phyloP scores from a whole-genome alignment of 2,113 vertebrate genomes.

The Prietella phreatophila region DNA sequence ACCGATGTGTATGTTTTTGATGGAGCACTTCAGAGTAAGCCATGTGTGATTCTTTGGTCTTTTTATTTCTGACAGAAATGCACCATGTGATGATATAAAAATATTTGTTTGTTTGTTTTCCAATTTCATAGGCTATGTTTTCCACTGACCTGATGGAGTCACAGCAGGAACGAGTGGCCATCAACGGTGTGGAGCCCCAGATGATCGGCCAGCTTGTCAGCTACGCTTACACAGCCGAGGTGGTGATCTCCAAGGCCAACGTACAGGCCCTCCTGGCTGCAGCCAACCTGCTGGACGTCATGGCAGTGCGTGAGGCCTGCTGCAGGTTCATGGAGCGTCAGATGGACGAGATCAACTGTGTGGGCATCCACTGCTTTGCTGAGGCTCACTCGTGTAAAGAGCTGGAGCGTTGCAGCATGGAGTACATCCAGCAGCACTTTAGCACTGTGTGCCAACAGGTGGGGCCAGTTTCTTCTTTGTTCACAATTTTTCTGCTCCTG shows the following conservation, averaged over 20 bases:
- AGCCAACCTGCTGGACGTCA: conserved; percentile 77
- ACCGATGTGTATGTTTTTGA: background rate
- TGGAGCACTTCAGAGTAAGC: background rate
- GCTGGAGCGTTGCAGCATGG: conserved; percentile 75
- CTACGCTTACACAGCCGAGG: conserved; percentile 77
- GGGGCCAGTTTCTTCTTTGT: background rate
- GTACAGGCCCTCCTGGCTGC: conserved; percentile 79
- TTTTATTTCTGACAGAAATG: background rate
- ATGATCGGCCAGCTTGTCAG: conserved; percentile 79
- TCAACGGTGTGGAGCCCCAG: conserved; percentile 78
- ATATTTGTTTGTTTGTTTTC: background rate
- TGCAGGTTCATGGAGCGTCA: conserved; percentile 77
- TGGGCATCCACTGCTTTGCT: conserved; percentile 79
- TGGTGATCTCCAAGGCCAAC: conserved; percentile 76
- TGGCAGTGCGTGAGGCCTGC: conserved; percentile 76
- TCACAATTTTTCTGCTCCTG: background rate
- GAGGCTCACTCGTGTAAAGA: conserved; percentile 75
- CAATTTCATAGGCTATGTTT: conserved; percentile 72
- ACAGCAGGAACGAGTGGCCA: conserved; percentile 76
- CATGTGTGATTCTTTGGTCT: background rate
- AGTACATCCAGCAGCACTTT: conserved; percentile 77
- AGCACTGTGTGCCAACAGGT: conserved; percentile 72
- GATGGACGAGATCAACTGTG: conserved; percentile 80
- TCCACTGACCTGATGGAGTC: conserved; percentile 78
- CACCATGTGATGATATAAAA: background rate